These are phyloP conservation scores for Ophion ventricosus DNA, from an alignment of 2,888 invertebrate genomes.

Conservation along the genomic window DNA sequence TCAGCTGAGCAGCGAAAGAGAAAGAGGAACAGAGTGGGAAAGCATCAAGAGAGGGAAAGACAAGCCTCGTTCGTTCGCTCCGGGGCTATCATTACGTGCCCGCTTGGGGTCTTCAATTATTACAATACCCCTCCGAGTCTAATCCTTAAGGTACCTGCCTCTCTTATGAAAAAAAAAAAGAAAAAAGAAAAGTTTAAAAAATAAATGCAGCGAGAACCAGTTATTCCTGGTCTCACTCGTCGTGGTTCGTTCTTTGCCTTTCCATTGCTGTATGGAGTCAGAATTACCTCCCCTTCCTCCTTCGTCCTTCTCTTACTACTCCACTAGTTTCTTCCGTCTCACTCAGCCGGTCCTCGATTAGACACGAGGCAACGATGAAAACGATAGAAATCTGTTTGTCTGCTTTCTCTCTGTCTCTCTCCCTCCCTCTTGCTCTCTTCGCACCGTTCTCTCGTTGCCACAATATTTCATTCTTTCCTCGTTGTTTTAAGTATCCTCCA, in stretches of 20 bases:
- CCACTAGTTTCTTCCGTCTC: constrained; percentile 9
- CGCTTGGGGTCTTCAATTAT: constrained; percentile 67
- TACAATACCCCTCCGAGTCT: constrained; percentile 65
- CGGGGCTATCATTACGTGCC: constrained; percentile 65
- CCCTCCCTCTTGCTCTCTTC: background rate
- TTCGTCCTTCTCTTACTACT: background rate
- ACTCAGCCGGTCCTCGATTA: constrained; percentile 14
- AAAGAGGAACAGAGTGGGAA: constrained; percentile 10
- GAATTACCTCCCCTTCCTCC: background rate
- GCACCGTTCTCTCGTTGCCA: constrained; percentile 34
- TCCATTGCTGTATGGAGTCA: constrained; percentile 13
- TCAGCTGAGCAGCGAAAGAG: constrained; percentile 42
- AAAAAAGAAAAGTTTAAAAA: background rate
- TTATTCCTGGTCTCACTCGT: constrained; percentile 45
- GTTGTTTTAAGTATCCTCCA: background rate
- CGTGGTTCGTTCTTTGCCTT: constrained; percentile 3
- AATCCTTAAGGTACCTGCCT: constrained; percentile 64
- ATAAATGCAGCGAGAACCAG: constrained; percentile 58
- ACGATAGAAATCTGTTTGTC: constrained; percentile 4
- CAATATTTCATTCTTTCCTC: constrained; percentile 33
- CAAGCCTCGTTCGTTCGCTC: constrained; percentile 61
- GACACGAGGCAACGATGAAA: constrained; percentile 9
- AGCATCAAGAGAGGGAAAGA: constrained; percentile 17
- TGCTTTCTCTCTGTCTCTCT: constrained; percentile 1
- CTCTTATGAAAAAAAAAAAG: constrained; percentile 36